Conservation (phyloP, 1,140 invertebrate genomes). For the Zaprionus tsacasi region DNA sequence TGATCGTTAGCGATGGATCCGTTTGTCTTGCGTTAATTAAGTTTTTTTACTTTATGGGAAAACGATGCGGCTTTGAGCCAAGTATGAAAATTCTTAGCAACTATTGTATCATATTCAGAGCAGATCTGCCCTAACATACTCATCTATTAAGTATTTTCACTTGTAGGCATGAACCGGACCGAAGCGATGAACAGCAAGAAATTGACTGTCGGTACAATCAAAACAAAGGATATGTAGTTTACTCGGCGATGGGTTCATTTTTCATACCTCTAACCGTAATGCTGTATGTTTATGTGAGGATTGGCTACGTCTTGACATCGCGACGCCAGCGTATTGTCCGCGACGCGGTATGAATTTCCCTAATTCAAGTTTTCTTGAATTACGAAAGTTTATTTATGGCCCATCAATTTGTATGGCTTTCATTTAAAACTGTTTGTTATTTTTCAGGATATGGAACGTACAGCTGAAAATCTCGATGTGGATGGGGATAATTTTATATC, state of each 20-base stretch:
- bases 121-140: not conserved
- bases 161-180: constrained; percentile 88
- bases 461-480: constrained; percentile 68
- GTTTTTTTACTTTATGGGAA: not conserved
- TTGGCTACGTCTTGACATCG: constrained; percentile 93
- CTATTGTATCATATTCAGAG: too few relatives aligned
- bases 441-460: constrained; percentile 71
- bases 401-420: not conserved
- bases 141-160: not conserved
- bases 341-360: constrained; percentile 64
- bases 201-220: constrained; percentile 90
- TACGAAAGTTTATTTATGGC: too few relatives aligned
- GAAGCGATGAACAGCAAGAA: constrained; percentile 84
- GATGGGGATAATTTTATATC: constrained; percentile 77
- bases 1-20: not conserved
- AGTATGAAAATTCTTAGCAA: not conserved
- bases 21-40: not conserved
- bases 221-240: constrained; percentile 94
- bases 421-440: not conserved
- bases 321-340: constrained; percentile 84
- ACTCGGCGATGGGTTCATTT: constrained; percentile 94
- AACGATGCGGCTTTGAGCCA: not conserved
- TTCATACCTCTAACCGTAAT: constrained; percentile 96
- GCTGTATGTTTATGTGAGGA: constrained; percentile 95
- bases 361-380: too few relatives aligned